A percentile compares a stretch with the other conserved stretches of the same genome.
phyloP scores from a whole-genome alignment of 2,797 vertebrate genomes.

The Tangara arthus region DNA sequence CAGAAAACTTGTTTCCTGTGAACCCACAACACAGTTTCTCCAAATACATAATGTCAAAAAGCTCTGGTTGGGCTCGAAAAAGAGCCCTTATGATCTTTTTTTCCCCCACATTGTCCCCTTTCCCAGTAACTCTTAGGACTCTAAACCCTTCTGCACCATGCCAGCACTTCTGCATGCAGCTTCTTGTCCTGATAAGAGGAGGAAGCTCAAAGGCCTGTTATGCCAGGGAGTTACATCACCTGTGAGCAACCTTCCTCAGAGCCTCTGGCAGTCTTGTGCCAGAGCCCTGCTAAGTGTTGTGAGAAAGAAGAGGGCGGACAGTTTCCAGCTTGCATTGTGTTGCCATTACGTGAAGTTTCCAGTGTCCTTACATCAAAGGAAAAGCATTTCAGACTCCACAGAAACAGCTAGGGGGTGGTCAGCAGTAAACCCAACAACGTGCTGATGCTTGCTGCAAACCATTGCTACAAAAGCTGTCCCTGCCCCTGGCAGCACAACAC shows the following conservation, averaged over 20 bases:
- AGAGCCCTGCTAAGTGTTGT: background rate
- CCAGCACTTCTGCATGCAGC: background rate
- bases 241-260: background rate
- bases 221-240: background rate
- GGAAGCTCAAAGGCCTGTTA: background rate
- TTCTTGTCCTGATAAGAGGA: background rate
- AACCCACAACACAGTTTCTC: too few species aligned
- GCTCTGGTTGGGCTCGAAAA: background rate
- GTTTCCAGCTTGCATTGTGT: background rate
- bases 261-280: background rate
- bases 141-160: background rate
- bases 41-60: background rate
- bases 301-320: background rate
- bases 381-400: background rate
- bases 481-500: background rate
- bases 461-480: background rate
- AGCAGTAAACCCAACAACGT: background rate
- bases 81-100: background rate
- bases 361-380: background rate
- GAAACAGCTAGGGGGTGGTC: background rate
- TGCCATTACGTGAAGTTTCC: background rate
- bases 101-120: fast-evolving
- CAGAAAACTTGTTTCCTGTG: too few species aligned
- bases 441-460: background rate
- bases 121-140: background rate